Evolutionary conservation across 2,797 vertebrate genomes (phyloP).

Genomic region (Australoheros facetus): DNA sequence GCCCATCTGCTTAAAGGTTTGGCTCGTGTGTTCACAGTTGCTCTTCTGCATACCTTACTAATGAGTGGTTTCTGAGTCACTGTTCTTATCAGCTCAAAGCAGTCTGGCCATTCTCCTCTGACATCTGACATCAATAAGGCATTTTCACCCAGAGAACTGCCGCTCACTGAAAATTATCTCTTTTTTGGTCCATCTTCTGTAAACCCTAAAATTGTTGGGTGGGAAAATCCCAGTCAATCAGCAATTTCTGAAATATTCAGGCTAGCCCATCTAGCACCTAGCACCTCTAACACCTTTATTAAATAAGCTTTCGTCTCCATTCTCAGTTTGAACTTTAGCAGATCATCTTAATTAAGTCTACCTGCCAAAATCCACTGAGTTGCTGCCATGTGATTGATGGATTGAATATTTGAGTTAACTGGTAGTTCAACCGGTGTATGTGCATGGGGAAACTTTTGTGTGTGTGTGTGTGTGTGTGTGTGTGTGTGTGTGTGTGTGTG

Average conservation of each 20-base stretch:
- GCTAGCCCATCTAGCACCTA: neutral
- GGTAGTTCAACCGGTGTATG: no score
- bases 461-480: no score
- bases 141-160: neutral
- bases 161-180: neutral
- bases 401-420: no score
- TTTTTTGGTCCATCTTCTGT: neutral
- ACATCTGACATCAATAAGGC: neutral
- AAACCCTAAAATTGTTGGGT: neutral
- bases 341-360: no score
- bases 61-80: no score
- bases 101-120: neutral
- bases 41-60: neutral
- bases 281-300: neutral
- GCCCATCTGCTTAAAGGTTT: neutral
- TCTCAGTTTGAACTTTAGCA: neutral
- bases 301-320: neutral
- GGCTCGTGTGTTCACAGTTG: neutral
- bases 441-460: no score
- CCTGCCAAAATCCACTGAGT: neutral
- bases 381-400: no score
- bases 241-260: neutral
- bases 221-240: neutral
- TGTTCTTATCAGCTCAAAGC: neutral
- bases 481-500: no score